phyloP scores from a whole-genome alignment of 2,888 invertebrate species.

The Ethmia dodecea region DNA sequence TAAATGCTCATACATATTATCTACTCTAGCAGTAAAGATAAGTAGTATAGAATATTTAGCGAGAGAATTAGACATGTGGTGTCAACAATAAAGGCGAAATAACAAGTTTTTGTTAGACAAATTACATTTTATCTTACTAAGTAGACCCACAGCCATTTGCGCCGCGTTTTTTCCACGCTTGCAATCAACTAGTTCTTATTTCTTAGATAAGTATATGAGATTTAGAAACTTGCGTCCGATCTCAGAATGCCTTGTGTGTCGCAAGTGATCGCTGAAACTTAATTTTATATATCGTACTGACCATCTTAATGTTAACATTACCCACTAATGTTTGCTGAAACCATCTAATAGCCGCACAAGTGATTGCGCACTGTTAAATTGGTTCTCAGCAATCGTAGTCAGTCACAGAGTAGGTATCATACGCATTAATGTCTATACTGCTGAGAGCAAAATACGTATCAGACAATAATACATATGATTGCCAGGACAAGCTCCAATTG shows the following conservation, averaged over 20 bases:
- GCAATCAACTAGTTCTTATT: slow-evolving; percentile 19
- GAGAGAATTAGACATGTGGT: slow-evolving; percentile 38
- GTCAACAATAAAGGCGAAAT: slow-evolving; percentile 43
- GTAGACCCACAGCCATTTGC: slow-evolving; percentile 59
- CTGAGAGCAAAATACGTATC: slow-evolving; percentile 1
- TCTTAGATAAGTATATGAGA: neutral
- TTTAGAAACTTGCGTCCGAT: neutral
- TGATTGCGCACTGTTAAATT: slow-evolving; percentile 33
- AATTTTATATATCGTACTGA: slow-evolving; percentile 68
- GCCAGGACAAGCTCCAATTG: too few relatives aligned
- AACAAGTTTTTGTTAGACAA: slow-evolving; percentile 35
- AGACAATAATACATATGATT: too few relatives aligned
- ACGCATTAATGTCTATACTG: slow-evolving; percentile 32
- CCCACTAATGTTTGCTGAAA: slow-evolving; percentile 39
- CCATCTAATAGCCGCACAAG: slow-evolving; percentile 36
- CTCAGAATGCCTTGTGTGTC: slow-evolving; percentile 63
- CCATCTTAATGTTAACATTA: slow-evolving; percentile 64
- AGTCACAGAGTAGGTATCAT: slow-evolving; percentile 39
- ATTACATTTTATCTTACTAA: slow-evolving; percentile 26
- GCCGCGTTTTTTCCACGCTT: slow-evolving; percentile 40
- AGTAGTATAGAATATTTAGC: slow-evolving; percentile 31
- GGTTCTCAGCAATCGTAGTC: slow-evolving; percentile 46
- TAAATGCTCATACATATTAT: slow-evolving; percentile 27
- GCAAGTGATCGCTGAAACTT: slow-evolving; percentile 66
- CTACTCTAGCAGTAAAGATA: slow-evolving; percentile 39